Evolutionary conservation across 2,888 invertebrate species (phyloP).

Genomic region (Tribolium freemani): DNA sequence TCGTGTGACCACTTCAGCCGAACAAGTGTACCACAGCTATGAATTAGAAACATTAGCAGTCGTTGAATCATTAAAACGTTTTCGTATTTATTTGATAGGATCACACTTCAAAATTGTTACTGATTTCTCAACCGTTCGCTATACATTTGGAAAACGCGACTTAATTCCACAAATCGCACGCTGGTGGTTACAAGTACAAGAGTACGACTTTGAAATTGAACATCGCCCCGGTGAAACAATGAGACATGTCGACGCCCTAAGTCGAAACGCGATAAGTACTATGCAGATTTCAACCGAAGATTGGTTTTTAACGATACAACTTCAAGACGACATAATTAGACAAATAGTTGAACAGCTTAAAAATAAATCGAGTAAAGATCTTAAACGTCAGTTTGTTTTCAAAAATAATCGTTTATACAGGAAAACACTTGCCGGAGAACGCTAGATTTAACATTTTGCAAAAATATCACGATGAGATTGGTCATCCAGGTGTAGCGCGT

Average conservation of each 20-base stretch:
- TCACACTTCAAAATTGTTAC: constrained; percentile 48
- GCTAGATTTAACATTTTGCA: constrained; percentile 54
- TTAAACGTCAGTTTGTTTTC: neutral
- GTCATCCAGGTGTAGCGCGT: constrained; percentile 51
- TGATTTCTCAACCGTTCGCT: constrained; percentile 48
- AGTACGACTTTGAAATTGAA: too few relatives aligned
- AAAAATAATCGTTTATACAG: constrained; percentile 21
- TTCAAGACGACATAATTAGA: constrained; percentile 45
- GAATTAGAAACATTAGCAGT: constrained; percentile 43
- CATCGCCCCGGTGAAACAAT: too few relatives aligned
- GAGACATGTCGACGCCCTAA: too few relatives aligned
- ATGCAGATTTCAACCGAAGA: constrained; percentile 34
- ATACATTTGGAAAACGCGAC: constrained; percentile 46
- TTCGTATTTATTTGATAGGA: constrained; percentile 45
- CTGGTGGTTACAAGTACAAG: constrained; percentile 51
- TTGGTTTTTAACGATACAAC: constrained; percentile 50
- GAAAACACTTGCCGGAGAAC: constrained; percentile 44
- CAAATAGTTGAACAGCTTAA: constrained; percentile 19
- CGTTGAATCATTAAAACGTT: constrained; percentile 37
- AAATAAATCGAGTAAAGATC: neutral
- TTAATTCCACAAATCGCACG: constrained; percentile 48
- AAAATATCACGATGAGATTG: constrained; percentile 57
- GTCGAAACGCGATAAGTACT: neutral
- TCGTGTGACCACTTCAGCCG: too few relatives aligned
- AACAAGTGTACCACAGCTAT: constrained; percentile 41